These are phyloP conservation scores for Microchirus variegatus DNA, from an alignment of 2,797 vertebrate genomes.

Conservation along the genomic window DNA sequence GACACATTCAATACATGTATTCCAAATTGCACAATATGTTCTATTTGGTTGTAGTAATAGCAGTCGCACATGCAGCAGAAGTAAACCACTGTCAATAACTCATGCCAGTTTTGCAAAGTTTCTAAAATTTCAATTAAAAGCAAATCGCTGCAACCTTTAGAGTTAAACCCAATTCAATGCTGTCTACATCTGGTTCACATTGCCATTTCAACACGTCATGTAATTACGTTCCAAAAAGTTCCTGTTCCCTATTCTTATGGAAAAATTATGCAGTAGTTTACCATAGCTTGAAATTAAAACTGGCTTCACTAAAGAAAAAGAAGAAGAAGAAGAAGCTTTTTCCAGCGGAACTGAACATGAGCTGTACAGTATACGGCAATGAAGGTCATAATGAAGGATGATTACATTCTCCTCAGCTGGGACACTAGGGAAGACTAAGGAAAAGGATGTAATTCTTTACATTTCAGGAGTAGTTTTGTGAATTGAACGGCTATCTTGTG, in stretches of 20 bases:
- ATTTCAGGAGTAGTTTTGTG: too few relatives aligned
- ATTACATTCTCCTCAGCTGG: too few relatives aligned
- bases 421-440: too few relatives aligned
- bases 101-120: slow-evolving; percentile 30
- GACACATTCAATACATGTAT: not conserved
- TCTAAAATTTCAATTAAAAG: slow-evolving; percentile 32
- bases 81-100: not conserved
- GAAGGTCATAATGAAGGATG: too few relatives aligned
- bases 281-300: slow-evolving; percentile 6
- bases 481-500: too few relatives aligned
- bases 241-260: slow-evolving; percentile 6
- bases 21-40: slow-evolving; percentile 17
- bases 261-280: slow-evolving; percentile 8
- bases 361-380: not conserved
- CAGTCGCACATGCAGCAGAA: not conserved
- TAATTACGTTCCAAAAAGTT: slow-evolving; percentile 36
- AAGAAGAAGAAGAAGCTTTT: not conserved
- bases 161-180: slow-evolving; percentile 28
- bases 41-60: slow-evolving; percentile 2
- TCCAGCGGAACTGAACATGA: slow-evolving; percentile 2
- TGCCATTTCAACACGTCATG: slow-evolving; percentile 37
- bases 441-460: too few relatives aligned
- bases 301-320: slow-evolving; percentile 3
- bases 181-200: slow-evolving; percentile 53
- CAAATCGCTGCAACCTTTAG: slow-evolving; percentile 24